phyloP scores from a whole-genome alignment of 2,888 invertebrate genomes.

The Sinohyriopsis cumingii region DNA sequence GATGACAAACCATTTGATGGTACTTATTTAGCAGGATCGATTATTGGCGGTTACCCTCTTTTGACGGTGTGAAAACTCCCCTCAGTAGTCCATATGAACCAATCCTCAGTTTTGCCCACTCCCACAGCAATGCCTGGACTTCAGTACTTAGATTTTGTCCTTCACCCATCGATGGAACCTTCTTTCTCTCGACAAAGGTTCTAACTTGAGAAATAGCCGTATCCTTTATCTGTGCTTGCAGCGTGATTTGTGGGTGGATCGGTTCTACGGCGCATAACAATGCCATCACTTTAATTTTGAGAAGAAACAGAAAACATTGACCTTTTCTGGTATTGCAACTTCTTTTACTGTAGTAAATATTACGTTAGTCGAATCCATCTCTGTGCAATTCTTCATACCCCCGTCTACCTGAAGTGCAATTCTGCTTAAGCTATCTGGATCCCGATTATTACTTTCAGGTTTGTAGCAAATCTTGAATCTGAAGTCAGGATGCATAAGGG shows the following conservation, averaged over 20 bases:
- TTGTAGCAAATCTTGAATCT: conserved; percentile 17
- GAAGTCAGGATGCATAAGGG: conserved; percentile 32
- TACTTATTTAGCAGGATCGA: conserved; percentile 17
- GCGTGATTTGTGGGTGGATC: too few species aligned
- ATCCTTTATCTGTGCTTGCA: too few species aligned
- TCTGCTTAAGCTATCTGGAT: conserved; percentile 17
- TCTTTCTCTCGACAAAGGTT: too few species aligned
- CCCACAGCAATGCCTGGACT: conserved; percentile 2
- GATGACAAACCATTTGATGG: conserved; percentile 2
- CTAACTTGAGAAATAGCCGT: too few species aligned
- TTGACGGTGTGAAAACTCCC: neutral
- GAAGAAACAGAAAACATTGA: conserved; percentile 15
- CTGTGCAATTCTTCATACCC: conserved; percentile 9
- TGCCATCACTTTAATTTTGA: neutral
- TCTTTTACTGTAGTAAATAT: conserved; percentile 2
- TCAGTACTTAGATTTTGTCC: neutral
- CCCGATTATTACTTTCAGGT: conserved; percentile 15
- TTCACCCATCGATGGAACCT: neutral
- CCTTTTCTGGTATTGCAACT: neutral
- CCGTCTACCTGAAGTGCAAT: conserved; percentile 9
- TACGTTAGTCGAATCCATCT: neutral
- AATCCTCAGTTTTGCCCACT: conserved; percentile 13
- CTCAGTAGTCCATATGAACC: neutral
- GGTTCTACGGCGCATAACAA: too few species aligned
- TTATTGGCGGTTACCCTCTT: conserved; percentile 3